These are phyloP conservation scores for Porites lobata DNA, from an alignment of 92 coral and sea anemone species.

Conservation along the genomic window DNA sequence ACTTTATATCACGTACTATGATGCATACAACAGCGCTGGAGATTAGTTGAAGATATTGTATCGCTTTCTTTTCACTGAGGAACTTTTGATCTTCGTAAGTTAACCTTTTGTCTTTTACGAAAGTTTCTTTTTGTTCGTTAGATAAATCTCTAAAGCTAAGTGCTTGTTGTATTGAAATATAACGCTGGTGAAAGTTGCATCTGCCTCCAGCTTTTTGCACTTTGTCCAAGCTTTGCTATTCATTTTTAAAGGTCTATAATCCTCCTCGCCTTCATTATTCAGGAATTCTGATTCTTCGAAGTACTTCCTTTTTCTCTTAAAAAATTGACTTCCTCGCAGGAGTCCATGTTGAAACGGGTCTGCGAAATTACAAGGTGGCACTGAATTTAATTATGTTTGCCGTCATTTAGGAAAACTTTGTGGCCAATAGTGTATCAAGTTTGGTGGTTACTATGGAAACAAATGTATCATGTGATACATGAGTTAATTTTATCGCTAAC, in stretches of 20 bases:
- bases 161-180: conserved; percentile 49
- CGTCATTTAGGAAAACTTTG: no score
- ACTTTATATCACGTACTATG: neutral
- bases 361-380: neutral
- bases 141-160: conserved; percentile 33
- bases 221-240: conserved; percentile 36
- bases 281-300: conserved; percentile 6
- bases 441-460: no score
- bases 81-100: conserved; percentile 47
- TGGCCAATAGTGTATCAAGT: no score
- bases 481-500: no score
- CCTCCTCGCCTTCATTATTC: conserved; percentile 42
- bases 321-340: neutral
- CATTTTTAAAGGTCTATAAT: conserved; percentile 22
- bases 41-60: neutral
- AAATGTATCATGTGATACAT: no score
- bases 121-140: conserved; percentile 25
- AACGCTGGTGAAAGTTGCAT: conserved; percentile 47
- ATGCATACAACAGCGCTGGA: conserved; percentile 38
- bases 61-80: conserved; percentile 40
- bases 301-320: conserved; percentile 25
- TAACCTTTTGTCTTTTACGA: conserved; percentile 11
- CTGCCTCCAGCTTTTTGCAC: conserved; percentile 40
- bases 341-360: conserved; percentile 25
- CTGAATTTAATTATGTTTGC: no score